A percentile compares a stretch with the other conserved stretches of the same genome.
Evolutionary conservation across 2,888 invertebrate species (phyloP).

Genomic region (Octonoba sinensis): DNA sequence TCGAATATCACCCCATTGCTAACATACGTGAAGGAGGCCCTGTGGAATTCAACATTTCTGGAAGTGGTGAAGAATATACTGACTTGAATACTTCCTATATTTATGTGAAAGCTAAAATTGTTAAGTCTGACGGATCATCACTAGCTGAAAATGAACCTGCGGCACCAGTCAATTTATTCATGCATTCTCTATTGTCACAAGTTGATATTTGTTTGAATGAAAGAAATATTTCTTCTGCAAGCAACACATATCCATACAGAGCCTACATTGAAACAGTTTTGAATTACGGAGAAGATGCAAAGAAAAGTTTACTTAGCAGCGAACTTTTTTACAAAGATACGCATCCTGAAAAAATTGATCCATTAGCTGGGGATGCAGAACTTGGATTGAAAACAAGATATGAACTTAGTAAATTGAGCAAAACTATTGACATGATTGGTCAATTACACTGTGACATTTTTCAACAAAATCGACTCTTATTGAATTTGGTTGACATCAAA

Average conservation of each 20-base stretch:
- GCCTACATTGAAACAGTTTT: slow-evolving; percentile 4
- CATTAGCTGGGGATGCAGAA: neutral
- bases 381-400: slow-evolving; percentile 11
- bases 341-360: neutral
- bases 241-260: slow-evolving; percentile 1
- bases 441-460: slow-evolving; percentile 46
- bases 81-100: neutral
- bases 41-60: neutral
- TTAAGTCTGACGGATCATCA: neutral
- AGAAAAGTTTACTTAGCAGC: slow-evolving; percentile 22
- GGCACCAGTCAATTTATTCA: slow-evolving; percentile 1
- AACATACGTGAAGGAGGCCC: neutral
- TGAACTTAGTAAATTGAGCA: neutral
- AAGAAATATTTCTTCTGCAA: neutral
- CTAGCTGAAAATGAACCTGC: neutral
- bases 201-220: slow-evolving; percentile 6
- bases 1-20: slow-evolving; percentile 2
- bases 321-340: slow-evolving; percentile 31
- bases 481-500: slow-evolving; percentile 11
- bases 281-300: slow-evolving; percentile 29
- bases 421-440: slow-evolving; percentile 38
- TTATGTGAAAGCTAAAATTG: slow-evolving; percentile 4
- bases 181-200: slow-evolving; percentile 2
- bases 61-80: neutral
- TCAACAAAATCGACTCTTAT: slow-evolving; percentile 19